These are phyloP conservation scores for Desmophyllum pertusum DNA, from an alignment of 92 coral and sea anemone species.

Conservation along the genomic window DNA sequence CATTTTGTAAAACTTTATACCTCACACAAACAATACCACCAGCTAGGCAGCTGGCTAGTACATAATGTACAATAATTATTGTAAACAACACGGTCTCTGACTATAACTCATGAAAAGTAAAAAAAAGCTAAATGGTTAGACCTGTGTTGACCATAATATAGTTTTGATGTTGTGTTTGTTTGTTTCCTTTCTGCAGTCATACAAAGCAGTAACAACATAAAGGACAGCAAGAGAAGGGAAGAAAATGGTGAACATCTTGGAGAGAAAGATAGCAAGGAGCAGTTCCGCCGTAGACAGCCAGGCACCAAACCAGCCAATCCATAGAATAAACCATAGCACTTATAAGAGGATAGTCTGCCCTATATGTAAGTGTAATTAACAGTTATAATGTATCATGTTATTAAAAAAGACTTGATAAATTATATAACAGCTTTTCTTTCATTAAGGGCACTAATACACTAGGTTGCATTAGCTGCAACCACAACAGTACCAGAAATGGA, in stretches of 20 bases:
- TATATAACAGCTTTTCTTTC: too few species aligned
- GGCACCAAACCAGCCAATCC: constrained; percentile 43
- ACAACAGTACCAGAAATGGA: too few species aligned
- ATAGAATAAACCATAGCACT: background rate
- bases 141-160: background rate
- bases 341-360: background rate
- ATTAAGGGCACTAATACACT: too few species aligned
- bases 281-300: constrained; percentile 33
- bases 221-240: constrained; percentile 16
- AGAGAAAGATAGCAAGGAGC: constrained; percentile 21
- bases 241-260: background rate
- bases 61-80: too few species aligned
- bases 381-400: too few species aligned
- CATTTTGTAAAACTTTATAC: too few species aligned
- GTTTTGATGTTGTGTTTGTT: background rate
- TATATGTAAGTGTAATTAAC: background rate
- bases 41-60: too few species aligned
- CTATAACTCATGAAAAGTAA: too few species aligned
- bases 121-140: background rate
- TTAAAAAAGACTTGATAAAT: too few species aligned
- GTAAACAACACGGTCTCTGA: too few species aligned
- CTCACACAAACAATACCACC: too few species aligned
- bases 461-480: too few species aligned
- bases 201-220: background rate
- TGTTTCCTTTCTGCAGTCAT: background rate